phyloP scores from a whole-genome alignment of 2,113 vertebrate species.

The Callopanchax toddi region DNA sequence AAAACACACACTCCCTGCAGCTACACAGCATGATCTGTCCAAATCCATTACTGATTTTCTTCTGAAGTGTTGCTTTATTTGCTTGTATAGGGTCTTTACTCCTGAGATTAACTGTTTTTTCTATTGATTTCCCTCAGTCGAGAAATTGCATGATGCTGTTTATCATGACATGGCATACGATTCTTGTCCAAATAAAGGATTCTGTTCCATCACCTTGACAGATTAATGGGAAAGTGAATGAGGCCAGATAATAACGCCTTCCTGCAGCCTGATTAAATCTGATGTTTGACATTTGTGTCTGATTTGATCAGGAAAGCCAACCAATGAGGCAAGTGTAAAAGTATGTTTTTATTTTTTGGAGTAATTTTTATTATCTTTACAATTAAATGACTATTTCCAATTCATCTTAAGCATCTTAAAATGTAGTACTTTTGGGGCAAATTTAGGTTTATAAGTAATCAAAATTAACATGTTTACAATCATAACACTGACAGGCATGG shows the following conservation, averaged over 20 bases:
- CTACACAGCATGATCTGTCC: conserved; percentile 13
- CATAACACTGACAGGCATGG: too few relatives aligned
- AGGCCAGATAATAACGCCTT: conserved; percentile 22
- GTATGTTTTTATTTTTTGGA: neutral
- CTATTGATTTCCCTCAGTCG: conserved; percentile 11
- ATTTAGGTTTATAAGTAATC: too few relatives aligned
- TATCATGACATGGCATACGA: neutral
- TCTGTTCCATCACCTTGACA: conserved; percentile 9
- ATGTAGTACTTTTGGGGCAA: too few relatives aligned
- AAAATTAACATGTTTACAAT: too few relatives aligned
- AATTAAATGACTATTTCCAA: too few relatives aligned
- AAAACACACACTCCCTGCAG: conserved; percentile 32
- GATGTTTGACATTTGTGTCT: conserved; percentile 1
- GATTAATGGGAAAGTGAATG: conserved; percentile 30
- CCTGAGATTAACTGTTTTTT: conserved; percentile 4
- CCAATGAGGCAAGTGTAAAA: neutral
- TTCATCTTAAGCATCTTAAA: too few relatives aligned
- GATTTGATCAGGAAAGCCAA: neutral
- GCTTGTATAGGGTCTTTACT: conserved; percentile 2
- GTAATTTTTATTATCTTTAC: too few relatives aligned
- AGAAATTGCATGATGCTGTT: conserved; percentile 6
- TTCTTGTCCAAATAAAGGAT: conserved; percentile 17
- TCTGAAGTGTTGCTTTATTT: conserved; percentile 21
- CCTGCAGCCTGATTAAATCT: conserved; percentile 22
- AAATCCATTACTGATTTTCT: neutral